Percentiles rank a stretch among this genome's conserved stretches.
phyloP scores from a whole-genome alignment of 2,797 vertebrate species.

The Taenioides sp. region DNA sequence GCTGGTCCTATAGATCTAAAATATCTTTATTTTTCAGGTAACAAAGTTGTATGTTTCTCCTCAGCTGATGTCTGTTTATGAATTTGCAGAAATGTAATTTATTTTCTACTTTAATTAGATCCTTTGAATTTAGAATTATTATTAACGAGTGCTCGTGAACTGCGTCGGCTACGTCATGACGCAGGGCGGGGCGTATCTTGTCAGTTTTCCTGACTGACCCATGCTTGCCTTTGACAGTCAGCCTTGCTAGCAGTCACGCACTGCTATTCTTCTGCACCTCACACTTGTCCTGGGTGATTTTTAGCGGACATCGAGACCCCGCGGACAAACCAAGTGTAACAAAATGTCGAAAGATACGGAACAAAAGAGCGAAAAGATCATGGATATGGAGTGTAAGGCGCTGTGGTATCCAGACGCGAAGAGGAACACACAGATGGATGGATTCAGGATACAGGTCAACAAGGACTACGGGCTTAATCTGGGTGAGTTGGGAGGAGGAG shows the following conservation, averaged over 20 bases:
- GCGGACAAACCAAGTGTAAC: constrained; percentile 1
- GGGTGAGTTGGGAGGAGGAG: constrained; percentile 78
- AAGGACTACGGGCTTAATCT: constrained; percentile 83
- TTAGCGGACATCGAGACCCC: background rate
- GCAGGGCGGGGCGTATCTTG: constrained; percentile 12
- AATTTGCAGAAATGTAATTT: background rate
- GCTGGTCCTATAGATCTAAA: too few relatives aligned
- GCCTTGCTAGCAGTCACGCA: constrained; percentile 6
- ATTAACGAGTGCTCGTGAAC: constrained; percentile 35
- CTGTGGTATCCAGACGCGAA: constrained; percentile 96
- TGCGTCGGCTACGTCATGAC: constrained; percentile 23
- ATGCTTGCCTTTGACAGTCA: constrained; percentile 36
- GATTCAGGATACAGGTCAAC: constrained; percentile 85
- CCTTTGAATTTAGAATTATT: background rate
- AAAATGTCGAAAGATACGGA: constrained; percentile 82
- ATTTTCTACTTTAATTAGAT: background rate
- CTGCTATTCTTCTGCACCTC: background rate
- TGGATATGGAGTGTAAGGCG: constrained; percentile 88
- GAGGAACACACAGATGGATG: constrained; percentile 89
- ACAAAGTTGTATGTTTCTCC: background rate
- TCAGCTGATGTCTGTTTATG: background rate
- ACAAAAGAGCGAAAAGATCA: constrained; percentile 80
- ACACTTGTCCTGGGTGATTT: background rate
- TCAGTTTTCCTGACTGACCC: constrained; percentile 21
- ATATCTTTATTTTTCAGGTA: background rate